A percentile compares a stretch with the other conserved stretches of the same genome.
Evolutionary conservation across 2,113 vertebrate genomes (phyloP).

Genomic region (Lipophrys pholis): DNA sequence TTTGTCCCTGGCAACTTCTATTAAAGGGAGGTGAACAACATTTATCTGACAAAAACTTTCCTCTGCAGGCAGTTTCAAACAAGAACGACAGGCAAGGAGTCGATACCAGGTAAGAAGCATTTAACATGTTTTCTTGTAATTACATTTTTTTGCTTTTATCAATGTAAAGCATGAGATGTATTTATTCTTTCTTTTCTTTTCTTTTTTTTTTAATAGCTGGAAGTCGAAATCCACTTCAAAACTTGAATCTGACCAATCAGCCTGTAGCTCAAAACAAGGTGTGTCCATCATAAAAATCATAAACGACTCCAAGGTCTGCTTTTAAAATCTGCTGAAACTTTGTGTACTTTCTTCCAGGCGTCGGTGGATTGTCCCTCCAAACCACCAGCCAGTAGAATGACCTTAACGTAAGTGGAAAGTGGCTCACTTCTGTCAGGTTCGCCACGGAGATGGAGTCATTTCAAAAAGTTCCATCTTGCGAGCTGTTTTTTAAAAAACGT

Average conservation of each 20-base stretch:
- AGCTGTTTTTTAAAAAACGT: too few species aligned
- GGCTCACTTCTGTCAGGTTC: too few species aligned
- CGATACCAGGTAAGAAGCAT: slow-evolving; percentile 69
- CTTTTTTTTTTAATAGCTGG: slow-evolving; percentile 23
- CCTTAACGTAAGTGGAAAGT: slow-evolving; percentile 61
- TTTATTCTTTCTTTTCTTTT: background rate
- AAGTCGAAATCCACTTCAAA: slow-evolving; percentile 72
- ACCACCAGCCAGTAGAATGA: slow-evolving; percentile 32
- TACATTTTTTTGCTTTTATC: too few species aligned
- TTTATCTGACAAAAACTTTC: background rate
- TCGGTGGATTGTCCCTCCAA: slow-evolving; percentile 16
- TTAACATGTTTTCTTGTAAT: background rate
- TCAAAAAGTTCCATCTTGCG: too few species aligned
- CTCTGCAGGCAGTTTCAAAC: slow-evolving; percentile 83
- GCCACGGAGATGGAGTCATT: too few species aligned
- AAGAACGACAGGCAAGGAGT: slow-evolving; percentile 58
- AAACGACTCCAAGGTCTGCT: accelerated
- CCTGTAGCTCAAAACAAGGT: slow-evolving; percentile 57
- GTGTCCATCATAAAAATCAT: background rate
- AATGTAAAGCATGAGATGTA: too few species aligned
- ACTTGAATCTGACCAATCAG: slow-evolving; percentile 78
- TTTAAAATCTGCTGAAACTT: background rate
- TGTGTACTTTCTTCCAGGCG: slow-evolving; percentile 48
- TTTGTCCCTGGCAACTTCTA: too few species aligned
- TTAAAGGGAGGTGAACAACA: too few species aligned